A percentile compares a stretch with the other conserved stretches of the same genome.
These are phyloP conservation scores for Enteromius viviparus DNA, from an alignment of 2,797 vertebrate species.

Conservation along the genomic window DNA sequence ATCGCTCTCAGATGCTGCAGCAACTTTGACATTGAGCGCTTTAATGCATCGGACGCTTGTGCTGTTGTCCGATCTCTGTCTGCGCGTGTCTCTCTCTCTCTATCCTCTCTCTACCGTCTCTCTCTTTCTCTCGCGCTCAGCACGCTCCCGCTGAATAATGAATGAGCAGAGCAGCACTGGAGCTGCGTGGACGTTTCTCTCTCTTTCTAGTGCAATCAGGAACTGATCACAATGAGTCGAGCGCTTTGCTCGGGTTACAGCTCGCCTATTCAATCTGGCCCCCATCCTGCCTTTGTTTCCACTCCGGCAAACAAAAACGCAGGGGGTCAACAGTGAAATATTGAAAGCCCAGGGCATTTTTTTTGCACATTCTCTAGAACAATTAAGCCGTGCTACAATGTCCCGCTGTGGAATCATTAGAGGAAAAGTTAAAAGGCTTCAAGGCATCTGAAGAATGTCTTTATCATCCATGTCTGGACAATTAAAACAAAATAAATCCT, in stretches of 20 bases:
- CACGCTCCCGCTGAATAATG: conserved; percentile 81
- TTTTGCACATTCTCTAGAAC: conserved; percentile 58
- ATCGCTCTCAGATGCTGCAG: conserved; percentile 53
- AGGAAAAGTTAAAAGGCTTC: conserved; percentile 51
- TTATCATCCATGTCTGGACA: conserved; percentile 31
- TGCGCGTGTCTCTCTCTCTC: not conserved
- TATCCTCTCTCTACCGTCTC: conserved; percentile 9
- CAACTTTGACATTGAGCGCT: conserved; percentile 72
- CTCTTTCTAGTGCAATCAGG: conserved; percentile 76
- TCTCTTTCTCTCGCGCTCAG: conserved; percentile 29
- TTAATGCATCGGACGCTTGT: conserved; percentile 66
- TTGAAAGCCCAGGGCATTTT: conserved; percentile 67
- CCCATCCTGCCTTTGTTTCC: conserved; percentile 62
- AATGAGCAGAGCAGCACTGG: conserved; percentile 74
- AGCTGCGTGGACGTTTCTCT: conserved; percentile 75
- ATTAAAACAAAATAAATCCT: conserved; percentile 29
- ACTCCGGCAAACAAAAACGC: conserved; percentile 44
- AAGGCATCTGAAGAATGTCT: conserved; percentile 59
- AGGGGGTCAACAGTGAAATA: conserved; percentile 43
- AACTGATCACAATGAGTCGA: conserved; percentile 67
- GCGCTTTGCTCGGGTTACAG: conserved; percentile 74
- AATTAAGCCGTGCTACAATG: conserved; percentile 46
- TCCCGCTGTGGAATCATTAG: conserved; percentile 36
- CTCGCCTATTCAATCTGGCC: conserved; percentile 71
- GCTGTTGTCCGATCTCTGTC: conserved; percentile 17